Percentiles rank a stretch among this genome's conserved stretches.
Evolutionary conservation across 1,140 invertebrate genomes (phyloP).

Genomic region (Samia ricini): DNA sequence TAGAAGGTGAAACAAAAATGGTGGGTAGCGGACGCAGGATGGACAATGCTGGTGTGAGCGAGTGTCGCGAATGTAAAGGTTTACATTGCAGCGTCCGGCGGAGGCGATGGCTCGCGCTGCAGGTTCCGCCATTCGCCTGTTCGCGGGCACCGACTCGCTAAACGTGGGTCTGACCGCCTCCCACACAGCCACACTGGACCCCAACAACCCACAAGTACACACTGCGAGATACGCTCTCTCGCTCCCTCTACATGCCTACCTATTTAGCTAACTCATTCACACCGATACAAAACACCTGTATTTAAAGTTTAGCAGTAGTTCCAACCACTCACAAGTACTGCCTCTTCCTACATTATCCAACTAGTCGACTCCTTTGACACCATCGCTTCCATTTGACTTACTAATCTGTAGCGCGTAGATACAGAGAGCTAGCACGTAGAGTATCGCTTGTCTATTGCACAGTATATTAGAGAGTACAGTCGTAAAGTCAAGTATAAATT

Average conservation of each 20-base stretch:
- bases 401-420: too few relatives aligned
- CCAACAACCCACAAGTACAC: constrained; percentile 73
- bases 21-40: background rate
- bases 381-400: too few relatives aligned
- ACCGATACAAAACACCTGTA: too few relatives aligned
- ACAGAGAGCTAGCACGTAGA: too few relatives aligned
- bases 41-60: background rate
- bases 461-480: too few relatives aligned
- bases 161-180: constrained; percentile 83
- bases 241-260: background rate
- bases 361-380: too few relatives aligned
- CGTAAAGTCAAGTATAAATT: too few relatives aligned
- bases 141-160: constrained; percentile 86
- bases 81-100: constrained; percentile 82
- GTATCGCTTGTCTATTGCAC: too few relatives aligned
- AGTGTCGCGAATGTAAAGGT: constrained; percentile 36
- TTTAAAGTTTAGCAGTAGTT: too few relatives aligned
- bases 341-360: too few relatives aligned
- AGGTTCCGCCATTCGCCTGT: constrained; percentile 86
- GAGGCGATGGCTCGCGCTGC: constrained; percentile 86
- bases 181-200: constrained; percentile 78
- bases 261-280: too few relatives aligned
- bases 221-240: constrained; percentile 20
- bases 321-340: too few relatives aligned
- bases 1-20: background rate